Percentiles rank a stretch among this genome's conserved stretches.
Evolutionary conservation across 2,888 invertebrate genomes (phyloP).

Genomic region (Cheilosia vernalis): DNA sequence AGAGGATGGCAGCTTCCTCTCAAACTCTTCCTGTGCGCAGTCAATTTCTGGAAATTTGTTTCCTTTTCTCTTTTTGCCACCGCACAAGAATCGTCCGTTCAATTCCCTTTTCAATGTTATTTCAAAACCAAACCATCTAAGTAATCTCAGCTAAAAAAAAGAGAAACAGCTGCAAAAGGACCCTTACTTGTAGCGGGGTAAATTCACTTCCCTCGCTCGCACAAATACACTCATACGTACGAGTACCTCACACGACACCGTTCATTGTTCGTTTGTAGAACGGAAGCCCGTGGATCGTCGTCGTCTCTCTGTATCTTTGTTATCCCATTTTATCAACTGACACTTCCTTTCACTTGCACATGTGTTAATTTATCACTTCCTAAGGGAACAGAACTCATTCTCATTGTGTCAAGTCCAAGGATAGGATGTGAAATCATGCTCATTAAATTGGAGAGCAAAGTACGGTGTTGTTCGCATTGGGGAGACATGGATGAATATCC

Average conservation of each 20-base stretch:
- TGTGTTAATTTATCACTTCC: constrained; percentile 50
- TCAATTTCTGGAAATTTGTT: neutral
- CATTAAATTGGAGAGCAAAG: constrained; percentile 7
- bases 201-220: neutral
- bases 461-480: neutral
- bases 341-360: constrained; percentile 47
- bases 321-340: constrained; percentile 24
- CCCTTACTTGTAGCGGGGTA: neutral
- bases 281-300: constrained; percentile 6
- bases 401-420: constrained; percentile 16
- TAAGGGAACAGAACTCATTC: constrained; percentile 24
- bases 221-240: neutral
- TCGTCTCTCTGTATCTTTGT: neutral
- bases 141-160: neutral
- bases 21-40: neutral
- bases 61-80: neutral
- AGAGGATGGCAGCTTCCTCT: neutral
- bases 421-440: constrained; percentile 10
- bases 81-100: neutral
- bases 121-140: constrained; percentile 1
- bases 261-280: neutral
- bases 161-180: neutral
- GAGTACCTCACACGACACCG: neutral
- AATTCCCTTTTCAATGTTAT: neutral
- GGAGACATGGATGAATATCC: neutral